Conservation (phyloP, 2,797 vertebrate species). For the Semotilus atromaculatus region DNA sequence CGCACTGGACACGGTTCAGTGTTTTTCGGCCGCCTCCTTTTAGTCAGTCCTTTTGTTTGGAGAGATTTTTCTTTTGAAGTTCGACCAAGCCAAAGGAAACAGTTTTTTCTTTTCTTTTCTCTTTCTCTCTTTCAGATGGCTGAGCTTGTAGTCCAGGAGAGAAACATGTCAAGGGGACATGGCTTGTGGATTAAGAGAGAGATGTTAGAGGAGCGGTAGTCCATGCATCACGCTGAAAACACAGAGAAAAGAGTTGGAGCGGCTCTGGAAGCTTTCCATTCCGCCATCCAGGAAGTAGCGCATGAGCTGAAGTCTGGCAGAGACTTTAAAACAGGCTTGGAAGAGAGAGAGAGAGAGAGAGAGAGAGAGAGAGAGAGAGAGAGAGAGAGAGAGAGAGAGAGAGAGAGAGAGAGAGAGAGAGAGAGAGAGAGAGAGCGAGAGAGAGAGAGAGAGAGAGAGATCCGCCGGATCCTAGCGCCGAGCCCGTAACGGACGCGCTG, state of each 20-base stretch:
- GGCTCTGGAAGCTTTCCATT: conserved; percentile 84
- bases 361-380: conserved; percentile 37
- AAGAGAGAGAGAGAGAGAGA: conserved; percentile 56
- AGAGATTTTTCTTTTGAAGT: conserved; percentile 55
- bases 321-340: conserved; percentile 91
- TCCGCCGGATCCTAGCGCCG: conserved; percentile 85
- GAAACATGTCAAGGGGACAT: conserved; percentile 60
- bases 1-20: conserved; percentile 14
- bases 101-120: conserved; percentile 54
- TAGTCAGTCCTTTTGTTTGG: conserved; percentile 14
- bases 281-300: conserved; percentile 91
- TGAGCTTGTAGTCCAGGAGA: conserved; percentile 63
- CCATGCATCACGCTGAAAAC: conserved; percentile 67
- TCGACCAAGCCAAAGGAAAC: conserved; percentile 61
- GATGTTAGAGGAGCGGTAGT: conserved; percentile 51
- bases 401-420: conserved; percentile 49
- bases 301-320: conserved; percentile 86
- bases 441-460: conserved; percentile 56
- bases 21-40: conserved; percentile 46
- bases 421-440: no score
- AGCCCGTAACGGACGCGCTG: neutral
- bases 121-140: conserved; percentile 38
- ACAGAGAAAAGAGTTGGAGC: conserved; percentile 72
- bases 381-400: conserved; percentile 45
- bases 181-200: conserved; percentile 31